Percentiles rank a stretch among this genome's conserved stretches.
These are phyloP conservation scores for Brachionus rubens DNA, from an alignment of 1,140 invertebrate species.

Conservation along the genomic window DNA sequence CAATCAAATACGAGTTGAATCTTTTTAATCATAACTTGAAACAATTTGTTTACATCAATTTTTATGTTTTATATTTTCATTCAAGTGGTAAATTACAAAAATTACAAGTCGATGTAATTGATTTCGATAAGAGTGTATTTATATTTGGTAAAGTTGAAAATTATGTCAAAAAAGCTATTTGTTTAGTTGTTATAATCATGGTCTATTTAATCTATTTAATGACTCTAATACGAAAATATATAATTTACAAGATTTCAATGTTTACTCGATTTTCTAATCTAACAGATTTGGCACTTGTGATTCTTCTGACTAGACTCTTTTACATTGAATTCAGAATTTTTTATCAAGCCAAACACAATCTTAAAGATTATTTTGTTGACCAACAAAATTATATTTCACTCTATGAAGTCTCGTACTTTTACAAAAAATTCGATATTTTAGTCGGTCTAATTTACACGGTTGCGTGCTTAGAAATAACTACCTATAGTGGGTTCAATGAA, in stretches of 20 bases:
- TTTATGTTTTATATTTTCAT: conserved; percentile 28
- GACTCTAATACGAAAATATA: not conserved
- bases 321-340: conserved; percentile 19
- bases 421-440: conserved; percentile 9
- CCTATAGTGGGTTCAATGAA: conserved; percentile 8
- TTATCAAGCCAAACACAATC: not conserved
- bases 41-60: conserved; percentile 38
- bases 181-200: not conserved
- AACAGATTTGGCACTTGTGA: not conserved
- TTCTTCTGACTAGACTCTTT: not conserved
- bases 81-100: conserved; percentile 26
- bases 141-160: not conserved
- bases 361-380: not conserved
- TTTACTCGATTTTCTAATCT: not conserved
- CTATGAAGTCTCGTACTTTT: conserved; percentile 13
- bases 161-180: not conserved
- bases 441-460: conserved; percentile 23
- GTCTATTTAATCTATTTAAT: conserved; percentile 18
- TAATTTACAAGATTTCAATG: not conserved
- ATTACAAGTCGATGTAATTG: not conserved
- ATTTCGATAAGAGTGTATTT: conserved; percentile 11
- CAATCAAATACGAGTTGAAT: conserved; percentile 22
- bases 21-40: conserved; percentile 26
- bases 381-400: not conserved
- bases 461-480: not conserved